phyloP scores from a whole-genome alignment of 2,113 vertebrate genomes.

The Dicerorhinus sumatrensis region DNA sequence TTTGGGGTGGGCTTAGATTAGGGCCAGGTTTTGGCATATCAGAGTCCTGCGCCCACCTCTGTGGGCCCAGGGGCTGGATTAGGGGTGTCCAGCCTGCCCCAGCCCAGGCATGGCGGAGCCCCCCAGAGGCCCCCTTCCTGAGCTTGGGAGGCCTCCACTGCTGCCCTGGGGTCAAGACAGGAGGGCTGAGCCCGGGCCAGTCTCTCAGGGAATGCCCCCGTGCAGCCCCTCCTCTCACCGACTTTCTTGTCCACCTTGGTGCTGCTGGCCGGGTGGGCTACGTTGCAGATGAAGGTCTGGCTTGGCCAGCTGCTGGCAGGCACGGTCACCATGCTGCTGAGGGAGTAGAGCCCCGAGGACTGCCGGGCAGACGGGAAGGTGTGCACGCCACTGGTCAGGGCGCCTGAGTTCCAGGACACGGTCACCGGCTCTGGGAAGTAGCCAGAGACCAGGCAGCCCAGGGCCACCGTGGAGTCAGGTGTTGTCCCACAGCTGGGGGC shows the following conservation, averaged over 20 bases:
- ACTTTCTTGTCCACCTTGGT: not conserved
- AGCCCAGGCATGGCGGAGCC: rapidly evolving
- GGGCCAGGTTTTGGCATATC: not conserved
- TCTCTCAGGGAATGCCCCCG: rapidly evolving
- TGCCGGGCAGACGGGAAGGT: slow-evolving; percentile 32
- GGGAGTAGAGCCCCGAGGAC: slow-evolving; percentile 18
- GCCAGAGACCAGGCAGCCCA: slow-evolving; percentile 72
- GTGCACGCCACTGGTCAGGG: not conserved
- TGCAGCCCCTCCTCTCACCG: not conserved
- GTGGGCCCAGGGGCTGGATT: not conserved
- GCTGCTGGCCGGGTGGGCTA: not conserved
- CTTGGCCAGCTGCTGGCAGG: not conserved
- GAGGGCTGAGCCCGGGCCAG: no score
- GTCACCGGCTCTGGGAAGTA: slow-evolving; percentile 63
- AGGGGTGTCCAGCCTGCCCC: no score
- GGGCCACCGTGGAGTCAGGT: rapidly evolving
- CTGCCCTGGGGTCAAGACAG: no score
- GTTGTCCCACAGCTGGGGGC: rapidly evolving
- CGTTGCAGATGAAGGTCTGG: slow-evolving; percentile 50
- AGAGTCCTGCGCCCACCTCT: rapidly evolving
- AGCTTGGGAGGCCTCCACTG: no score
- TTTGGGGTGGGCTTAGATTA: rapidly evolving
- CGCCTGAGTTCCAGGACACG: slow-evolving; percentile 61
- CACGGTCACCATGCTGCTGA: slow-evolving; percentile 64
- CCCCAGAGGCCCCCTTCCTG: rapidly evolving